A percentile compares a stretch with the other conserved stretches of the same genome.
Evolutionary conservation across 2,797 vertebrate genomes (phyloP).

Genomic region (Cirrhinus mrigala): DNA sequence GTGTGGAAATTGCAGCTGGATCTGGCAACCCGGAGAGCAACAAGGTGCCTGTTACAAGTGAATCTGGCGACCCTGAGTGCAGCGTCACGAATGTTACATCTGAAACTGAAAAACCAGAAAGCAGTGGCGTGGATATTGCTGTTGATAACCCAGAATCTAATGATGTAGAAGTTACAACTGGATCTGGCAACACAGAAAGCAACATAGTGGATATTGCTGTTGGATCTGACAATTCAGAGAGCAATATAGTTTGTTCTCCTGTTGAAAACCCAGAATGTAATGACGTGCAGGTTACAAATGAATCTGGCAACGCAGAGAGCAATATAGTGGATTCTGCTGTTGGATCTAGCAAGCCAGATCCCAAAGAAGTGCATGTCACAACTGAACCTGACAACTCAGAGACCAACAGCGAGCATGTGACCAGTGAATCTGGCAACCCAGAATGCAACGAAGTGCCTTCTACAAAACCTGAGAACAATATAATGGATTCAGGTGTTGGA

Average conservation of each 20-base stretch:
- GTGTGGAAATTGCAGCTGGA: not conserved
- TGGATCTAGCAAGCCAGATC: not conserved
- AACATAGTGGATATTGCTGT: not conserved
- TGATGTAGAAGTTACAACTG: not conserved
- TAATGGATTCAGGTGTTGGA: not conserved
- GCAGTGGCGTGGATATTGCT: not conserved
- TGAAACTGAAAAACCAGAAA: not conserved
- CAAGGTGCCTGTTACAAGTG: not conserved
- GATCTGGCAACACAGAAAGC: not conserved
- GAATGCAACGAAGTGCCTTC: not conserved
- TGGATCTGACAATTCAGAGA: not conserved
- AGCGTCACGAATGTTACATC: not conserved
- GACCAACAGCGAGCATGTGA: not conserved
- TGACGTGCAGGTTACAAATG: not conserved
- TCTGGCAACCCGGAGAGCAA: not conserved
- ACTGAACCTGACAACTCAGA: slow-evolving; percentile 18
- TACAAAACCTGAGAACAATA: not conserved
- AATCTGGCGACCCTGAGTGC: slow-evolving; percentile 5
- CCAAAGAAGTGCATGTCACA: not conserved
- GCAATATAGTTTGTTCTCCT: not conserved
- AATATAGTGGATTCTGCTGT: not conserved
- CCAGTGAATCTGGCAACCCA: not conserved
- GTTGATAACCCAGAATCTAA: not conserved
- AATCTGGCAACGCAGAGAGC: not conserved
- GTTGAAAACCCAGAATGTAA: not conserved